Evolutionary conservation across 2,888 invertebrate genomes (phyloP).

Genomic region (Podabrus alpinus): DNA sequence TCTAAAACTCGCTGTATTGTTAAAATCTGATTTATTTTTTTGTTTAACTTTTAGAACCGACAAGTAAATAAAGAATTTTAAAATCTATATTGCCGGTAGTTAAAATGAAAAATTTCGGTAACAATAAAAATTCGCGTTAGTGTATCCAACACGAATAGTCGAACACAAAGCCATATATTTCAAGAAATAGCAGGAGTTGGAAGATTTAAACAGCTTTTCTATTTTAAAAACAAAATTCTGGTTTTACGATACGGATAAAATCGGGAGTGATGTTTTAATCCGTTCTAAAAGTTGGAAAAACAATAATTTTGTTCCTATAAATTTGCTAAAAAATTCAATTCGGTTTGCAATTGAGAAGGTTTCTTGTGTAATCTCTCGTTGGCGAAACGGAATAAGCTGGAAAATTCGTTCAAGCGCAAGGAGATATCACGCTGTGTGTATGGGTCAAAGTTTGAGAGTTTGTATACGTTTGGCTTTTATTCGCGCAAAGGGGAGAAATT

Average conservation of each 20-base stretch:
- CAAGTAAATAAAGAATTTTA: not conserved
- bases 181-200: not conserved
- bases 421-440: conserved; percentile 39
- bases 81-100: conserved; percentile 2
- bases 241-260: not conserved
- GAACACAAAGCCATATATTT: conserved; percentile 13
- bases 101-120: conserved; percentile 1
- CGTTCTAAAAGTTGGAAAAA: conserved; percentile 1
- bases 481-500: conserved; percentile 14
- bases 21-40: conserved; percentile 2
- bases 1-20: not conserved
- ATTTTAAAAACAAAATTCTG: conserved; percentile 7
- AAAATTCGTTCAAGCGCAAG: conserved; percentile 35
- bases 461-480: conserved; percentile 30
- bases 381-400: conserved; percentile 29
- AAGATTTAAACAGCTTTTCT: conserved; percentile 9
- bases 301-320: not conserved
- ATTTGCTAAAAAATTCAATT: not conserved
- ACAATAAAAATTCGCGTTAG: conserved; percentile 17
- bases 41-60: not conserved
- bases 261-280: not conserved
- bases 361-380: not conserved
- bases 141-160: conserved; percentile 8
- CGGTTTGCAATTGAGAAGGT: not conserved
- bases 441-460: conserved; percentile 37